A percentile compares a stretch with the other conserved stretches of the same genome.
Conservation (phyloP, 2,113 vertebrate genomes). For the Anguilla japonica region DNA sequence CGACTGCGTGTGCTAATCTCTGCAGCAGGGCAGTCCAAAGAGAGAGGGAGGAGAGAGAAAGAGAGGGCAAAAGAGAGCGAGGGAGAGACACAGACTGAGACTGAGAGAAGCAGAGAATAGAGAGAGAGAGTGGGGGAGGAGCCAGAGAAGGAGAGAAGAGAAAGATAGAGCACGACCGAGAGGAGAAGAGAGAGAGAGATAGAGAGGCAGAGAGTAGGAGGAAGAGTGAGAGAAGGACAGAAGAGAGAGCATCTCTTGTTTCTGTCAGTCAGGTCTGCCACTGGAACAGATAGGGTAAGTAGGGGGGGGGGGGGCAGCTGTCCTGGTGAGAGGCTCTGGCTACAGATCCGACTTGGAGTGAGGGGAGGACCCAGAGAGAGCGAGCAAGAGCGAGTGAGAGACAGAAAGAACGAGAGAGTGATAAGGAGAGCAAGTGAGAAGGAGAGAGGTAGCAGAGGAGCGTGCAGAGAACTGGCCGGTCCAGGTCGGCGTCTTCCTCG, state of each 20-base stretch:
- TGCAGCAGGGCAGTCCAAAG: not conserved
- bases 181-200: no score
- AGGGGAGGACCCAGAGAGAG: not conserved
- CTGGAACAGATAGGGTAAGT: not conserved
- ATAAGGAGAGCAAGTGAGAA: not conserved
- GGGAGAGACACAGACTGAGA: no score
- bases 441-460: not conserved
- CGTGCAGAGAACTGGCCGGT: not conserved
- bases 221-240: not conserved
- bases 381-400: not conserved
- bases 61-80: not conserved
- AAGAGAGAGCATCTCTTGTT: not conserved
- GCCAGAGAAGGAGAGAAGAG: no score
- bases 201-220: no score
- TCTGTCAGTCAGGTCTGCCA: not conserved
- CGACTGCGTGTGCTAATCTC: conserved; percentile 22
- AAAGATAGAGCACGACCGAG: no score
- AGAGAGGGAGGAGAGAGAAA: not conserved
- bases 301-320: no score
- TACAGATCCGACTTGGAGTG: not conserved
- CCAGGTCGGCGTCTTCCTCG: not conserved
- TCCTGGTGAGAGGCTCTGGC: not conserved
- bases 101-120: no score
- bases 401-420: not conserved
- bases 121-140: no score